Evolutionary conservation across 2,113 vertebrate genomes (phyloP).

Genomic region (Sebastes fasciatus): DNA sequence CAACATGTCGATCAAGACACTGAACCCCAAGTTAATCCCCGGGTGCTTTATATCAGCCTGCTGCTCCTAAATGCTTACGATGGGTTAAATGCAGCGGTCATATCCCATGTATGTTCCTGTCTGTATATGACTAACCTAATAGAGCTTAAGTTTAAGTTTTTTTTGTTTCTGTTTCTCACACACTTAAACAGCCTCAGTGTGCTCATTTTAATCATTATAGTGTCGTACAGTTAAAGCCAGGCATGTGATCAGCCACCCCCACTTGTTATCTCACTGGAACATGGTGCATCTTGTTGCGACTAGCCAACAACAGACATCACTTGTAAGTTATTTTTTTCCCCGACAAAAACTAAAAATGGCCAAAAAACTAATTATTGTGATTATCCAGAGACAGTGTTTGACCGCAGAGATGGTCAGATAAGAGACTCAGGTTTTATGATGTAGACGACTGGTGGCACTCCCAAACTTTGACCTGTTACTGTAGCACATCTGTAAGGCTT

Average conservation of each 20-base stretch:
- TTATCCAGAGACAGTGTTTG: background rate
- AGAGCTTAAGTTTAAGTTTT: no score
- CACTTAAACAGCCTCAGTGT: slow-evolving; percentile 26
- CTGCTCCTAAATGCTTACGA: no score
- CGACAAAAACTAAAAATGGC: background rate
- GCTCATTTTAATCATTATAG: slow-evolving; percentile 36
- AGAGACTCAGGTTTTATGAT: background rate
- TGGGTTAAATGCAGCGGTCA: no score
- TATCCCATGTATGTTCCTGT: no score
- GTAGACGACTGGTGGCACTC: background rate
- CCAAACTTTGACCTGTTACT: slow-evolving; percentile 18
- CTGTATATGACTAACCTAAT: no score
- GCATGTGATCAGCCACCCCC: slow-evolving; percentile 55
- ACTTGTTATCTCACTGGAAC: slow-evolving; percentile 32
- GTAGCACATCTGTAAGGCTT: slow-evolving; percentile 23
- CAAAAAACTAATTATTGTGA: background rate
- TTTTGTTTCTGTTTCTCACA: background rate
- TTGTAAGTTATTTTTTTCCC: background rate
- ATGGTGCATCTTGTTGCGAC: slow-evolving; percentile 27
- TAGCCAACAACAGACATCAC: background rate
- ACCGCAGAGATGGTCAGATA: background rate
- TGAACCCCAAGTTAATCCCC: no score
- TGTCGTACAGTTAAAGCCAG: slow-evolving; percentile 5
- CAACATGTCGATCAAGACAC: no score
- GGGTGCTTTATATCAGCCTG: no score